Conservation (phyloP, 2,113 vertebrate species). For the Caranx ignobilis region DNA sequence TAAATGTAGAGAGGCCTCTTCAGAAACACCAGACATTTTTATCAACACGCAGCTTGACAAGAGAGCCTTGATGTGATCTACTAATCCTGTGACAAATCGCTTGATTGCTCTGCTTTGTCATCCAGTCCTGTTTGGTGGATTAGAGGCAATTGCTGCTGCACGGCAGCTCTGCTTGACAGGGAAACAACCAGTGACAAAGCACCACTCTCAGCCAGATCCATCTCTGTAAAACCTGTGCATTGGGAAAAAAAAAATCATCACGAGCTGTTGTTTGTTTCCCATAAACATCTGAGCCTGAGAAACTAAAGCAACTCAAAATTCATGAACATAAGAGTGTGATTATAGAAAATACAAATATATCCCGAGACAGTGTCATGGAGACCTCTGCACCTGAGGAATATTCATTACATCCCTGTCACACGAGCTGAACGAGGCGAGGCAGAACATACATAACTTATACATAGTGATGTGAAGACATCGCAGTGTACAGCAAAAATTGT, state of each 20-base stretch:
- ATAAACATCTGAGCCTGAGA: neutral
- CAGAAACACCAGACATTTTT: conserved; percentile 19
- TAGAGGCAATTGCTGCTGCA: conserved; percentile 34
- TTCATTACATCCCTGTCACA: conserved; percentile 41
- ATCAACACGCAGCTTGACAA: conserved; percentile 9
- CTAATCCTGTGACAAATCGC: conserved; percentile 47
- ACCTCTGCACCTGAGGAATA: conserved; percentile 17
- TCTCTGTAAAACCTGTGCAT: conserved; percentile 15
- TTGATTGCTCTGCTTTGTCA: conserved; percentile 35
- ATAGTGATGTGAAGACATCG: conserved; percentile 18
- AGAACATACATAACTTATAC: conserved; percentile 21
- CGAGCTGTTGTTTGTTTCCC: conserved; percentile 15
- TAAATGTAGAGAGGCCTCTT: conserved; percentile 23
- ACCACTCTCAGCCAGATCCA: conserved; percentile 10
- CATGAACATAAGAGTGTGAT: conserved; percentile 35
- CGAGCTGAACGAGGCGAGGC: conserved; percentile 6
- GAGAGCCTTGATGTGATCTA: conserved; percentile 29
- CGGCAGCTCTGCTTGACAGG: neutral
- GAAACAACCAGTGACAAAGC: neutral
- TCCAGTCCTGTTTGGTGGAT: conserved; percentile 36
- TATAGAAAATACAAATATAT: conserved; percentile 57
- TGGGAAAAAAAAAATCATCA: conserved; percentile 29
- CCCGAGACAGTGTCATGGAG: conserved; percentile 25
- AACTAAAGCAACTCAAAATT: conserved; percentile 24
- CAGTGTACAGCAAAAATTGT: conserved; percentile 25